Conservation (phyloP, 2,113 vertebrate genomes). For the Gymnobelideus leadbeateri region DNA sequence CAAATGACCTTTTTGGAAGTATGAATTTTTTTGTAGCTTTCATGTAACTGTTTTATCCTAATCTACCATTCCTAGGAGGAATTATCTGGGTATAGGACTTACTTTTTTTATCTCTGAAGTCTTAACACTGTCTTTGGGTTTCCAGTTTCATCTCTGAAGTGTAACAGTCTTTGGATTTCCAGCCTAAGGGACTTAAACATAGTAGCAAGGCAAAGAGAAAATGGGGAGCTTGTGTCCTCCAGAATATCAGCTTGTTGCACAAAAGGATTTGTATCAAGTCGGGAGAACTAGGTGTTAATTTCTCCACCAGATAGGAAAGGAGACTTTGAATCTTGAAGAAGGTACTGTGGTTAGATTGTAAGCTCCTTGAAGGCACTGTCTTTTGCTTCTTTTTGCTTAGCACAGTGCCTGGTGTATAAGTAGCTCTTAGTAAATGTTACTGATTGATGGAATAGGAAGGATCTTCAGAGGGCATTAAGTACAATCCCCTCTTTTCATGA, state of each 20-base stretch:
- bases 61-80: background rate
- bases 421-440: background rate
- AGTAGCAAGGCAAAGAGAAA: background rate
- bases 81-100: background rate
- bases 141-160: background rate
- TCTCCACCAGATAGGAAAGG: background rate
- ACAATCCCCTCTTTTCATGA: background rate
- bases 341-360: background rate
- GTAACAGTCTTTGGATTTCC: background rate
- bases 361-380: background rate
- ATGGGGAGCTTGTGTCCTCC: background rate
- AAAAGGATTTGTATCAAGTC: background rate
- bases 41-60: background rate
- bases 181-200: background rate
- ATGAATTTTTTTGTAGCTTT: background rate
- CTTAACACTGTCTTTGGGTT: background rate
- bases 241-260: background rate
- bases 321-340: background rate
- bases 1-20: background rate
- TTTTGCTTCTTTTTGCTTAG: background rate
- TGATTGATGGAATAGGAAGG: background rate
- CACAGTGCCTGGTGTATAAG: too few species aligned
- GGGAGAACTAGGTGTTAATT: background rate
- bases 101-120: background rate
- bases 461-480: background rate